phyloP scores from a whole-genome alignment of 2,888 invertebrate genomes.

The Nymphalis urticae region DNA sequence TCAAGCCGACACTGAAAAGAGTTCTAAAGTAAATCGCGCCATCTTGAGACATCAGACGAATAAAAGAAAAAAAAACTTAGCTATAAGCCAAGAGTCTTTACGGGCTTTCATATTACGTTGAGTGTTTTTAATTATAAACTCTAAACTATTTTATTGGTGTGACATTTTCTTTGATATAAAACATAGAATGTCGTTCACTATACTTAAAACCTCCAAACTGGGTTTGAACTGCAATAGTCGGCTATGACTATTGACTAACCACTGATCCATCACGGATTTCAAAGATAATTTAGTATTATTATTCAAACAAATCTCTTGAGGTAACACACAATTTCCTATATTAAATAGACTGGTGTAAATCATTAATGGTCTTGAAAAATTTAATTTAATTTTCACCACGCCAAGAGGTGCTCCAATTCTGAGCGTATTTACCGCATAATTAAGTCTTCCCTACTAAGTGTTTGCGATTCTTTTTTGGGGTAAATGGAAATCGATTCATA shows the following conservation, averaged over 20 bases:
- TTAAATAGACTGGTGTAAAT: constrained; percentile 4
- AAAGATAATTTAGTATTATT: no score
- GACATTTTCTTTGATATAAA: background rate
- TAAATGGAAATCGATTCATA: constrained; percentile 68
- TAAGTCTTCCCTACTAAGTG: constrained; percentile 31
- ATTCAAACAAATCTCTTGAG: no score
- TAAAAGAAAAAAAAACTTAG: constrained; percentile 6
- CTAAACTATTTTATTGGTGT: background rate
- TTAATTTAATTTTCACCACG: constrained; percentile 18
- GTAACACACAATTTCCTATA: background rate
- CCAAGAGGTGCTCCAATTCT: constrained; percentile 25
- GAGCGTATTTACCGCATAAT: constrained; percentile 35
- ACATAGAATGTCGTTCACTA: background rate
- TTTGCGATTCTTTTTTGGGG: constrained; percentile 47
- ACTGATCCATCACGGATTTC: background rate
- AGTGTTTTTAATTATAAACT: constrained; percentile 22
- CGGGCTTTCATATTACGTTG: constrained; percentile 12
- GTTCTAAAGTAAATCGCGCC: constrained; percentile 26
- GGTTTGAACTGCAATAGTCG: no score
- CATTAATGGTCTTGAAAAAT: constrained; percentile 12
- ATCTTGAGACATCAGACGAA: constrained; percentile 24
- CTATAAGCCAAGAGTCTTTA: constrained; percentile 9
- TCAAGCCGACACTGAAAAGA: constrained; percentile 21
- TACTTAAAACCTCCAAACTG: background rate
- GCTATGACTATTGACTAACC: no score